A percentile compares a stretch with the other conserved stretches of the same genome.
Conservation (phyloP, 2,113 vertebrate genomes). For the Colinus virginianus region DNA sequence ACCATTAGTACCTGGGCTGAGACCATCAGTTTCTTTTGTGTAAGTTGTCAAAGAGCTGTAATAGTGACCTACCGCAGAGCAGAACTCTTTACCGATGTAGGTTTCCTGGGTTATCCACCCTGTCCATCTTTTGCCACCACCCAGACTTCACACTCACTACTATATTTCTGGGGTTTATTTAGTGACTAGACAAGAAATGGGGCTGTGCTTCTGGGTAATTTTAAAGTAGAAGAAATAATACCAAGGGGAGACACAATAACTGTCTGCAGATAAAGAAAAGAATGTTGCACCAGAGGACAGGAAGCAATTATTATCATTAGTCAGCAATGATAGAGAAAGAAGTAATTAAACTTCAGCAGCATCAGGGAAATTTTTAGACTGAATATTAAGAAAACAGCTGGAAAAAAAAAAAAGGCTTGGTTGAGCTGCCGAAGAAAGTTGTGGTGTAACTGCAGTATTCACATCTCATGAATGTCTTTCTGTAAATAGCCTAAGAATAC, state of each 20-base stretch:
- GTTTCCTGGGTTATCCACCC: background rate
- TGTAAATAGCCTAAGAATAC: background rate
- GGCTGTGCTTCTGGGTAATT: conserved; percentile 5
- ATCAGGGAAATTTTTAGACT: conserved; percentile 47
- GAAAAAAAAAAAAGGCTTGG: background rate
- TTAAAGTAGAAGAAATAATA: conserved; percentile 32
- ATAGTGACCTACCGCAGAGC: background rate
- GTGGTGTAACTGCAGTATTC: background rate
- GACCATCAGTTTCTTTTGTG: background rate
- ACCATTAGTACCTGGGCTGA: background rate
- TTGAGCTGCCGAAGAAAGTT: background rate
- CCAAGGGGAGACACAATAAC: conserved; percentile 41
- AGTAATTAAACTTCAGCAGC: conserved; percentile 65
- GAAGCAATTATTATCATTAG: conserved; percentile 68
- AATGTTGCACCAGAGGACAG: conserved; percentile 63
- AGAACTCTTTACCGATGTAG: background rate
- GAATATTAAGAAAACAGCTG: conserved; percentile 31
- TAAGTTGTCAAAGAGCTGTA: conserved; percentile 17
- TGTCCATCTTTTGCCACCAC: background rate
- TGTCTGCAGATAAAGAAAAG: conserved; percentile 37
- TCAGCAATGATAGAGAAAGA: conserved; percentile 62
- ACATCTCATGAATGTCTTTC: background rate
- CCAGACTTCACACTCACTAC: background rate
- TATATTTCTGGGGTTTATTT: conserved; percentile 6
- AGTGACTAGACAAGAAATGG: background rate